Evolutionary conservation across 1,140 invertebrate genomes (phyloP), one percentile per base, ranked within the genome.

Genomic region (Muscidifurax raptorellus): DNA sequence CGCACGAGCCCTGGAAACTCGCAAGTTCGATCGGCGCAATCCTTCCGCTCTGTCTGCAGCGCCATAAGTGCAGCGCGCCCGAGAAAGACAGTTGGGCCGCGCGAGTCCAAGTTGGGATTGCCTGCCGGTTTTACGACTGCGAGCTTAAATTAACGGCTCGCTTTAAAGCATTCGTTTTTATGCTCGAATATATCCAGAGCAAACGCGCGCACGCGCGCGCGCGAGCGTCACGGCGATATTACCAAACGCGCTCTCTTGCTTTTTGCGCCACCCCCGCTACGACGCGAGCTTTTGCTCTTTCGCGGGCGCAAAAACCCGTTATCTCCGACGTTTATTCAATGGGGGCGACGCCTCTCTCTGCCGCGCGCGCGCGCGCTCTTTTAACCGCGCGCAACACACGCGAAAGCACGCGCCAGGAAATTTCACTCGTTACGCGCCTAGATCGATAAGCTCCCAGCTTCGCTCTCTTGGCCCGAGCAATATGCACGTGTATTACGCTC

Each of bases 81-180:
- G 69, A 32, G 12, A 13, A 27, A 30, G 69, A 71, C 69, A 32
- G 27, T 15, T 22, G 30, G 59, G 18, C 30, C 76, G 32, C 64
- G 66, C 6, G 44, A 52, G 44, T n/a, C 30, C 74, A 36, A 74
- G 30, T 52, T 76, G 64, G 75, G 74, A 83, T 83, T 83, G 74
- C 74, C 64, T 40, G 40, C 52, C 64, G 28, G n/a, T 71, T 84
- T 79, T 84, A 78, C 30, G 82, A 78, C 13, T 22, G 27, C 44
- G 76, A 79, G 66, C 69, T 84, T 79, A 79, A 79, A 79, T 84
- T 84, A 84, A 84, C 82, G 76, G 66, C 76, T 77, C 30, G 67
- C 76, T 79, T 72, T 72, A 84, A 84, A 79, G 59, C 75, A 30
- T 69, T 72, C 66, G 74, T 83, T 83, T 83, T 77, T 77, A 77